Conservation (phyloP, 2,113 vertebrate species). For the Thryonomys swinderianus region DNA sequence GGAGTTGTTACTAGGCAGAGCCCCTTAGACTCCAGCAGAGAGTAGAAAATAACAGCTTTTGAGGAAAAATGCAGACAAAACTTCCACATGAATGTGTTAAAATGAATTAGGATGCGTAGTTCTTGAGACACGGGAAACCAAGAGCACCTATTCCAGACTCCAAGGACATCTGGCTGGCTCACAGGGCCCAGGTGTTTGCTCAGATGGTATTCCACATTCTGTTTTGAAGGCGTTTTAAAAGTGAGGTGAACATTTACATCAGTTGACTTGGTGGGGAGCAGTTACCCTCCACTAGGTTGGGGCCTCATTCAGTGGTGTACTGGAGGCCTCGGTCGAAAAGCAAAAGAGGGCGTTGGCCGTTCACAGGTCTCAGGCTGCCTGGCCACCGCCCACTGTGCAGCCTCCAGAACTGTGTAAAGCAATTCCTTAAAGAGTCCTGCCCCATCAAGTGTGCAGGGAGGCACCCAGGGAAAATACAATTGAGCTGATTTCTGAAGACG, state of each 20-base stretch:
- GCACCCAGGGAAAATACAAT: neutral
- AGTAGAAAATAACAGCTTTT: neutral
- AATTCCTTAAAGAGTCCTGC: neutral
- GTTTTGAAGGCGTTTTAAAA: neutral
- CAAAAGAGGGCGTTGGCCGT: neutral
- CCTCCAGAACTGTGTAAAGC: neutral
- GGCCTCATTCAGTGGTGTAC: neutral
- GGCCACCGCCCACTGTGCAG: neutral
- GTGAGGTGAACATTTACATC: neutral
- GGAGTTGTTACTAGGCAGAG: constrained; percentile 31
- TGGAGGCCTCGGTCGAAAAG: neutral
- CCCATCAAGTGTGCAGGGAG: neutral
- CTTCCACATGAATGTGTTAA: neutral
- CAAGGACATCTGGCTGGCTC: neutral
- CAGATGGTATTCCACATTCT: neutral
- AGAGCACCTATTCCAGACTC: neutral
- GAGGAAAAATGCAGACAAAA: neutral
- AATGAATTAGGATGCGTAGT: neutral
- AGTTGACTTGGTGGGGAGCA: neutral
- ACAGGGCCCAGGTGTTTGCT: neutral
- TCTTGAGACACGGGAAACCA: neutral
- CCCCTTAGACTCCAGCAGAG: neutral
- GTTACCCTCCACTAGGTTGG: neutral
- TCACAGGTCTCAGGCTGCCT: neutral
- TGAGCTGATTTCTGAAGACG: neutral